phyloP scores from a whole-genome alignment of 2,888 invertebrate species.

The Cerceris ruficornis region DNA sequence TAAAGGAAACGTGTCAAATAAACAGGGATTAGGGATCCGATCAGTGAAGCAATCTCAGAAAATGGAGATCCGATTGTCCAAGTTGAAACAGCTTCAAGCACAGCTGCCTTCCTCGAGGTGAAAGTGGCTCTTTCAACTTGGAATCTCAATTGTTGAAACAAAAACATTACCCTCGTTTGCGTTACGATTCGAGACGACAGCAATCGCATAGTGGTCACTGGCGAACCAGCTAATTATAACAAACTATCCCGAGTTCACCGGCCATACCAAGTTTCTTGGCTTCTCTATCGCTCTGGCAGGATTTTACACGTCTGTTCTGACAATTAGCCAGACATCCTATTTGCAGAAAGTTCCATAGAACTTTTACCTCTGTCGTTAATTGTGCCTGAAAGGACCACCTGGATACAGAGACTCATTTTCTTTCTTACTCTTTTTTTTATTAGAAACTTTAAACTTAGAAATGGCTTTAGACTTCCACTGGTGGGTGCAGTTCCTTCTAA shows the following conservation, averaged over 20 bases:
- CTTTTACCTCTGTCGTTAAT: conserved; percentile 32
- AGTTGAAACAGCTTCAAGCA: conserved; percentile 34
- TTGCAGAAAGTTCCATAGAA: conserved; percentile 33
- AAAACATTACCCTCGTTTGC: conserved; percentile 57
- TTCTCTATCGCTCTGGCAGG: conserved; percentile 6
- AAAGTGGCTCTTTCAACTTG: not conserved
- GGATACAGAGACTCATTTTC: conserved; percentile 6
- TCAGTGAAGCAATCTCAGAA: conserved; percentile 22
- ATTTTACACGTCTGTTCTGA: conserved; percentile 35
- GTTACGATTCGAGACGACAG: conserved; percentile 41
- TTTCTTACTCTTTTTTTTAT: conserved; percentile 10
- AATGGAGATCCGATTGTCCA: conserved; percentile 46
- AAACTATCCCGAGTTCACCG: conserved; percentile 57
- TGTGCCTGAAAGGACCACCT: conserved; percentile 10
- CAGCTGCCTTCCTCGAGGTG: not conserved
- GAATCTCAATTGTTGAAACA: conserved; percentile 54
- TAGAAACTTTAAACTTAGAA: conserved; percentile 23
- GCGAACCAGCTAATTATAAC: conserved; percentile 71
- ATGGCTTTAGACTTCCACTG: not conserved
- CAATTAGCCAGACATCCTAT: conserved; percentile 33
- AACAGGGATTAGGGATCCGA: conserved; percentile 43
- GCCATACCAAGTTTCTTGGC: conserved; percentile 55
- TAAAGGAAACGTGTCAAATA: conserved; percentile 12
- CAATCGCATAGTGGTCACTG: conserved; percentile 63
- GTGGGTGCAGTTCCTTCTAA: too few relatives aligned